Evolutionary conservation across 1,140 invertebrate species (phyloP), one percentile per base, ranked within the genome.

Genomic region (Lepidostoma basale): DNA sequence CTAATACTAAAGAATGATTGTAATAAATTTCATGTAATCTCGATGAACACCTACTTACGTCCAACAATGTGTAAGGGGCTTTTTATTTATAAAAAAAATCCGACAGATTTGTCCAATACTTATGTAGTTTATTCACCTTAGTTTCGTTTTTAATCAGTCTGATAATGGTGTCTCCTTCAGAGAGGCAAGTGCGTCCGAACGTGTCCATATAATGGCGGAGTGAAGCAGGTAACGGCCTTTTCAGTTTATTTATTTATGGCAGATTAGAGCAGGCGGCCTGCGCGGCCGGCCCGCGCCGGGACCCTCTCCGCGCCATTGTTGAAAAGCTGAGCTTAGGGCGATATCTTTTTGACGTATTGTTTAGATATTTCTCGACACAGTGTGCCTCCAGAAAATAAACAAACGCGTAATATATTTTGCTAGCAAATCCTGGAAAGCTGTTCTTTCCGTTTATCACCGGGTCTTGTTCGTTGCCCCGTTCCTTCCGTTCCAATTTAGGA

Each of bases 281-380:
- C 26, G 26, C 25, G 12, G n/a, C 10, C 25, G 3, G 54, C 30
- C 52, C 20, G 52, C 25, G 14, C 10, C 28, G 25, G 28, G n/a
- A 9, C 25, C 16, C 28, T 30, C n/a, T 18, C 25, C 18, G 22
- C 36, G 33, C 18, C 54, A 40, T 59, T 40, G 54, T 40, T 59
- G 54, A 40, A 54, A 59, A 59, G 30, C 33, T 39, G 30, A 59
- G 42, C 42, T 45, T 45, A 45, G 54, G 18, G 33, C 54, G 54
- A 39, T 59, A 59, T 39, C 54, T 59, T 59, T 59, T 59, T 59
- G 54, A 59, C 33, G 54, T 40, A 59, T 59, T 59, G 54, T 59
- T 22, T 59, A 39, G 54, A 59, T 39, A 59, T 59, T 59, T 25
- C 26, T 16, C 14, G n/a, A 56, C n/a, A 30, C 25, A 56, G 52